Evolutionary conservation across 1,140 invertebrate genomes (phyloP), one percentile per base, ranked within the genome.

Genomic region (Sminthurides bifidus): DNA sequence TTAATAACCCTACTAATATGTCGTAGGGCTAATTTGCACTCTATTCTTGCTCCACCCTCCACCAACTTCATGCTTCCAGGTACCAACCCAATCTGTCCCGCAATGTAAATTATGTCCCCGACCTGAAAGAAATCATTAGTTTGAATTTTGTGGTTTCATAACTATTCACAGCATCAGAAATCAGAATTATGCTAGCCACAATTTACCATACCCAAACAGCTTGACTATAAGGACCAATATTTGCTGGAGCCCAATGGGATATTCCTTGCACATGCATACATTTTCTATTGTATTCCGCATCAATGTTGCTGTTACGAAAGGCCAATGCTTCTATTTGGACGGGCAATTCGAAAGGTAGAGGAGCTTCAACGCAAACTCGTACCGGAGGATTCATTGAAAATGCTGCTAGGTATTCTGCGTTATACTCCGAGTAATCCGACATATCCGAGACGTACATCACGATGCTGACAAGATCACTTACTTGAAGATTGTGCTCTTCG

Each of bases 191-290:
- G n/a, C n/a, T n/a, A n/a, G n/a, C n/a, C n/a, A n/a, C n/a, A n/a
- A n/a, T n/a, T 12, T 30, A 46, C 68, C 68, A 69, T 69, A 88
- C 85, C 73, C 81, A 80, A 55, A 87, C 77, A 24, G 85, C 86
- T 75, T 96, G 92, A 68, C 90, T 94, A 70, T 94, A 96, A 29
- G 92, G 91, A 15, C 91, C 91, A 63, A 96, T 93, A 68, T 92
- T 93, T 38, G 89, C 88, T 4, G 91, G 90, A 3, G 91, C 90
- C 92, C 92, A 95, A 73, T 94, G 88, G 23, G 90, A 94, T 55
- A 94, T 82, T 46, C 88, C 84, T 71, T 94, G 91, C 26, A 94
- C 90, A 71, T 94, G 90, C 84, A 94, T 86, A 10, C 82, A 85
- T 40, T 81, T 76, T 63, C 80, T 27, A 50, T 60, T 43, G 33